A percentile compares a stretch with the other conserved stretches of the same genome.
Conservation (phyloP, 2,888 invertebrate genomes). For the Microdon myrmicae region DNA sequence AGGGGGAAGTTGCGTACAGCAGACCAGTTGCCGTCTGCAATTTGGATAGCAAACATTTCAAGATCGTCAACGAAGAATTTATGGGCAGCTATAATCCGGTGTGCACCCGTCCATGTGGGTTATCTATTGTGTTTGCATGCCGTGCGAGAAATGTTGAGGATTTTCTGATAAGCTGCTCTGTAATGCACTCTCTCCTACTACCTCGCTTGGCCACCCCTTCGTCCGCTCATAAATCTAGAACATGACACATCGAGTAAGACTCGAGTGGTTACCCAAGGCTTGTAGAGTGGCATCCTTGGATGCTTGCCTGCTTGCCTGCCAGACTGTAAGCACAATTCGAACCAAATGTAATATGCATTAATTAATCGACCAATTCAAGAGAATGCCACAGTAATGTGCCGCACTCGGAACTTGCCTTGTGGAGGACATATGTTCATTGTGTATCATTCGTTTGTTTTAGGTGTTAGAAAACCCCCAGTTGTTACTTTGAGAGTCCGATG, state of each 20-base stretch:
- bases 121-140: slow-evolving; percentile 4
- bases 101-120: too few relatives aligned
- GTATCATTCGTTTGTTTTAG: too few relatives aligned
- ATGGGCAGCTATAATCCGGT: slow-evolving; percentile 22
- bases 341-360: slow-evolving; percentile 48
- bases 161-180: slow-evolving; percentile 23
- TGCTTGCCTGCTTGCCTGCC: slow-evolving; percentile 26
- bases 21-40: too few relatives aligned
- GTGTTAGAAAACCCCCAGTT: too few relatives aligned
- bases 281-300: background rate
- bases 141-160: slow-evolving; percentile 8
- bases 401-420: slow-evolving; percentile 42
- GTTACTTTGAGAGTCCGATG: too few relatives aligned
- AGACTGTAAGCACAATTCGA: slow-evolving; percentile 33
- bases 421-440: too few relatives aligned
- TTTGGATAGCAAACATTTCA: slow-evolving; percentile 46
- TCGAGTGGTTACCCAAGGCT: background rate
- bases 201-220: too few relatives aligned
- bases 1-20: background rate
- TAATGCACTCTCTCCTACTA: slow-evolving; percentile 41
- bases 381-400: slow-evolving; percentile 39
- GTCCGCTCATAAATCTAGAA: slow-evolving; percentile 44
- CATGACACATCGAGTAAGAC: slow-evolving; percentile 36
- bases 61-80: slow-evolving; percentile 47
- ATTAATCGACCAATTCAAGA: slow-evolving; percentile 45